Evolutionary conservation across 2,113 vertebrate species (phyloP).

Genomic region (Okapia johnstoni): DNA sequence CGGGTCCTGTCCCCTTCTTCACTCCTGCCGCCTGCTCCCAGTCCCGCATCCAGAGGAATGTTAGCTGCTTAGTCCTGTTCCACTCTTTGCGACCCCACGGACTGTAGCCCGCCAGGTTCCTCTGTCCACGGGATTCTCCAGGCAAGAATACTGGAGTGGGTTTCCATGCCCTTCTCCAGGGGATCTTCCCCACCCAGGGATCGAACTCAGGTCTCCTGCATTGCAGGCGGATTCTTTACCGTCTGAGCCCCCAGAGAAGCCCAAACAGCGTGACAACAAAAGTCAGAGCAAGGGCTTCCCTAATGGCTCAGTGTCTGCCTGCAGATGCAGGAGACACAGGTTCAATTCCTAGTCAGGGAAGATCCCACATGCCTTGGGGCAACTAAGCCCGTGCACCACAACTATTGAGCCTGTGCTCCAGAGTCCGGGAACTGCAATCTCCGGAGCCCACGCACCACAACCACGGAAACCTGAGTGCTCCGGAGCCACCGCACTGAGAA

Average conservation of each 20-base stretch:
- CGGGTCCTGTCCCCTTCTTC: background rate
- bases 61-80: background rate
- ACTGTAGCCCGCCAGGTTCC: background rate
- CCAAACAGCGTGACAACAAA: background rate
- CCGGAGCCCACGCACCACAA: accelerated
- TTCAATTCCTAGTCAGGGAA: background rate
- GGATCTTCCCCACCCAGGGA: background rate
- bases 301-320: background rate
- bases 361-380: accelerated
- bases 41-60: background rate
- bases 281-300: background rate
- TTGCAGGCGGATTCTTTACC: background rate
- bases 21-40: background rate
- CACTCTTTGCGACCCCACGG: background rate
- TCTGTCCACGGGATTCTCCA: background rate
- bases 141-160: background rate
- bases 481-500: background rate
- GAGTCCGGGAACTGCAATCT: accelerated
- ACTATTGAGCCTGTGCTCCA: background rate
- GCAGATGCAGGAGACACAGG: background rate
- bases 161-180: background rate
- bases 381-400: accelerated
- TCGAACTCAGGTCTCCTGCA: background rate
- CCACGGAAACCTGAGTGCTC: background rate
- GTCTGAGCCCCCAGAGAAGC: background rate